Evolutionary conservation across 2,113 vertebrate genomes (phyloP), one percentile per base, ranked within the genome.

Genomic region (Aptenodytes forsteri): DNA sequence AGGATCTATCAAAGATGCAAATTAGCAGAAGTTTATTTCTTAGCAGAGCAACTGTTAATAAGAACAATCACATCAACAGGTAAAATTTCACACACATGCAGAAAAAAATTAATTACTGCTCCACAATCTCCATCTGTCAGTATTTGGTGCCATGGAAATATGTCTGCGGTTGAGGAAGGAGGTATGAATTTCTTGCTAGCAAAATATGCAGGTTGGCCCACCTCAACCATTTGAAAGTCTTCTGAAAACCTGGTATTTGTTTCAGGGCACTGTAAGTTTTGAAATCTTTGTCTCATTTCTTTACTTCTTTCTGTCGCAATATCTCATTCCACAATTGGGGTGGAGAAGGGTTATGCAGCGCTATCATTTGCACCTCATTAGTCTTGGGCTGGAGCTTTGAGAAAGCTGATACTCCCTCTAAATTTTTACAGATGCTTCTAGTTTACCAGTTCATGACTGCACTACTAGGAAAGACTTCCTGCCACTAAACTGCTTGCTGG

Each of bases 381-480:
- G 98, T 98, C 97, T 98, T 98, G 97, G 97, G 97, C 98, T 98
- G 90, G 96, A 97, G 98, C 98, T 98, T 98, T 98, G 97, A 98
- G 98, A 98, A 99, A 99, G 97, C 97, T 98, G 98, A 99, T 98
- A 98, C 98, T 98, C 98, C 96, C 98, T 98, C 98, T 98, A 98
- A 98, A 98, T 98, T 99, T 98, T 99, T 98, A 98, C 98, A 99
- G 98, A 99, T 99, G 98, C 98, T 98, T 98, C 98, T 98, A 98
- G 98, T 98, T 98, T 98, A 98, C 98, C 96, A 98, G 98, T 98
- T 98, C 98, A 98, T 98, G 98, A 98, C 98, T 98, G 98, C 97
- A 97, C 98, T 98, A 98, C 98, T 98, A 98, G 98, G 97, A 98
- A 98, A 98, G 98, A 98, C 98, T 98, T 99, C 98, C 98, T 98